Evolutionary conservation across 1,140 invertebrate genomes (phyloP).

Genomic region (Zaprionus capensis): DNA sequence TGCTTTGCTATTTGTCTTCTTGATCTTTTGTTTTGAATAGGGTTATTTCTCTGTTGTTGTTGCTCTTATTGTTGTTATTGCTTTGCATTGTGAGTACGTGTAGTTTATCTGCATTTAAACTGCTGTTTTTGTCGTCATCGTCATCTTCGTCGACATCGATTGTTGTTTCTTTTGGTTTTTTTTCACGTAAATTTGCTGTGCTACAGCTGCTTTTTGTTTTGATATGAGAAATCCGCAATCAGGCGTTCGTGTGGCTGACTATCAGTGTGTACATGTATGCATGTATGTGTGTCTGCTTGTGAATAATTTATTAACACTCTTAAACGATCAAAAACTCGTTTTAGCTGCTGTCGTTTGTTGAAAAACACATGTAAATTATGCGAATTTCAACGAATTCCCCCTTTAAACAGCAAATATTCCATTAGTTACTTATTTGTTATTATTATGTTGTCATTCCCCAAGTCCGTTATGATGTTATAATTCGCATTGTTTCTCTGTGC

Average conservation of each 20-base stretch:
- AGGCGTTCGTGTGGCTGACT: slow-evolving; percentile 38
- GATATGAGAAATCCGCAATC: slow-evolving; percentile 69
- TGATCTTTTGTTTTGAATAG: slow-evolving; percentile 80
- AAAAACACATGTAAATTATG: slow-evolving; percentile 34
- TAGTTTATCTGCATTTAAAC: slow-evolving; percentile 62
- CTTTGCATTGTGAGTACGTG: slow-evolving; percentile 31
- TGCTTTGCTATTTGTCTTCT: slow-evolving; percentile 63
- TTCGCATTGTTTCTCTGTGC: slow-evolving; percentile 6
- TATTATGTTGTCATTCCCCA: slow-evolving; percentile 36
- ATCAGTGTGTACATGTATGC: neutral
- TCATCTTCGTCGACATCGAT: slow-evolving; percentile 22
- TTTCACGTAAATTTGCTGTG: slow-evolving; percentile 51
- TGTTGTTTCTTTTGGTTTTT: slow-evolving; percentile 35
- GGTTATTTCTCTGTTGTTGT: slow-evolving; percentile 31
- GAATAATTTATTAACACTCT: slow-evolving; percentile 49
- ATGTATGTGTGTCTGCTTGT: neutral
- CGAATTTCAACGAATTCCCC: slow-evolving; percentile 28
- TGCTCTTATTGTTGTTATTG: slow-evolving; percentile 24
- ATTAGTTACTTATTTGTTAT: slow-evolving; percentile 6
- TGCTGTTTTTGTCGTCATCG: slow-evolving; percentile 38
- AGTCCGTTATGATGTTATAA: slow-evolving; percentile 16
- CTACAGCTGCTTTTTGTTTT: slow-evolving; percentile 80
- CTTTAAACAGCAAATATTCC: slow-evolving; percentile 17
- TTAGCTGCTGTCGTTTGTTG: slow-evolving; percentile 1
- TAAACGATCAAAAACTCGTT: slow-evolving; percentile 37